These are phyloP conservation scores for Hedychridium roseum DNA, from an alignment of 2,888 invertebrate genomes.

Conservation along the genomic window DNA sequence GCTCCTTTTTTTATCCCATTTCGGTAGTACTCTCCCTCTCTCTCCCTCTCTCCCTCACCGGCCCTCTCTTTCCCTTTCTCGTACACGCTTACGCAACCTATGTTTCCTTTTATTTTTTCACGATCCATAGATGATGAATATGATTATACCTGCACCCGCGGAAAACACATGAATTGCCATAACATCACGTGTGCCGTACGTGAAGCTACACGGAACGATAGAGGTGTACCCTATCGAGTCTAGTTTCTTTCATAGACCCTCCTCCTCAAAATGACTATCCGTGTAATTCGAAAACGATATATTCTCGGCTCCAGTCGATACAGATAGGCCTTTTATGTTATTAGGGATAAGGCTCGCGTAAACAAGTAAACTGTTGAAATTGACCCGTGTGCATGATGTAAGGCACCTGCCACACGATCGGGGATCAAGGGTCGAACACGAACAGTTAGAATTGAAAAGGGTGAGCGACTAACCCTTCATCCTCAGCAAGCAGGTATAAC, in stretches of 20 bases:
- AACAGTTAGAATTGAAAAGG: not conserved
- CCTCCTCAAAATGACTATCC: constrained; percentile 24
- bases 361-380: too few relatives aligned
- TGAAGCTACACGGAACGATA: constrained; percentile 27
- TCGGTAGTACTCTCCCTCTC: not conserved
- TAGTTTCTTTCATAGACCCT: constrained; percentile 15
- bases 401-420: too few relatives aligned
- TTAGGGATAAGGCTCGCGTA: too few relatives aligned
- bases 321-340: constrained; percentile 33
- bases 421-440: too few relatives aligned
- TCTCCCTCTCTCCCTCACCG: not conserved
- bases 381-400: too few relatives aligned
- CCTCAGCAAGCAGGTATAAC: too few relatives aligned
- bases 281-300: constrained; percentile 49
- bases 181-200: constrained; percentile 17
- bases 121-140: too few relatives aligned
- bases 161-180: too few relatives aligned
- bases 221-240: constrained; percentile 34
- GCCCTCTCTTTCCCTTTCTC: constrained; percentile 2
- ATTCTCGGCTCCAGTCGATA: constrained; percentile 31
- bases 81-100: too few relatives aligned
- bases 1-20: not conserved
- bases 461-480: too few relatives aligned
- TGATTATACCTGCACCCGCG: too few relatives aligned
- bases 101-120: too few relatives aligned